phyloP scores from a whole-genome alignment of 2,113 vertebrate species.

The Sinosuthora webbiana region DNA sequence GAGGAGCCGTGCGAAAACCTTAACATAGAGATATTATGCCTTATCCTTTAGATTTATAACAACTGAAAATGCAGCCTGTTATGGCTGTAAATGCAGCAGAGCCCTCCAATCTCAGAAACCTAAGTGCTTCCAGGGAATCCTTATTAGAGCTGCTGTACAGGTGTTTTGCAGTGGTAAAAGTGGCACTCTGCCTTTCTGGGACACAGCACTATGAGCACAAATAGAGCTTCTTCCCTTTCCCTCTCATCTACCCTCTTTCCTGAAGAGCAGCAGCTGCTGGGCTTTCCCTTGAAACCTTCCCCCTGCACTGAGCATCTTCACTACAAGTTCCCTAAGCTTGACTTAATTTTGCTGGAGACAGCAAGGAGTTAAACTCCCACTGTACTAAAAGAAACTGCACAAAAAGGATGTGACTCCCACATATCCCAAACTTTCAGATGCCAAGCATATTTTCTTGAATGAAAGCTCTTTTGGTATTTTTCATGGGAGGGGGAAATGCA shows the following conservation, averaged over 20 bases:
- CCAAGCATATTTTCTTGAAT: conserved; percentile 80
- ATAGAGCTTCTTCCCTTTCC: background rate
- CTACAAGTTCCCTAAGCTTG: background rate
- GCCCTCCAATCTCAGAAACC: background rate
- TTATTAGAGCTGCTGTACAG: background rate
- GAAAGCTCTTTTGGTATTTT: conserved; percentile 72
- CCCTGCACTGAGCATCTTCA: background rate
- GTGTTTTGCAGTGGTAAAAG: background rate
- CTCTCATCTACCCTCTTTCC: background rate
- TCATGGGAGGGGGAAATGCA: conserved; percentile 63
- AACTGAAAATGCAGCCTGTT: background rate
- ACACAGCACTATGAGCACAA: background rate
- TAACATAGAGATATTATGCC: background rate
- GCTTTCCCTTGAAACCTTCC: background rate
- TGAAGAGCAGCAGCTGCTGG: background rate
- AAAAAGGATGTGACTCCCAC: conserved; percentile 76
- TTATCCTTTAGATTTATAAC: background rate
- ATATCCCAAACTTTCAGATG: conserved; percentile 71
- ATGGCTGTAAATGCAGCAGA: background rate
- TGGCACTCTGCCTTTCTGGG: background rate
- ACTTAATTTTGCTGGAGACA: background rate
- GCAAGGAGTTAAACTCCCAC: conserved; percentile 71
- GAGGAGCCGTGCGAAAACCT: background rate
- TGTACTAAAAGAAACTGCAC: conserved; percentile 53
- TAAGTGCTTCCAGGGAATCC: background rate